A percentile compares a stretch with the other conserved stretches of the same genome.
Evolutionary conservation across 2,888 invertebrate species (phyloP).

Genomic region (Tricholauxania praeusta): DNA sequence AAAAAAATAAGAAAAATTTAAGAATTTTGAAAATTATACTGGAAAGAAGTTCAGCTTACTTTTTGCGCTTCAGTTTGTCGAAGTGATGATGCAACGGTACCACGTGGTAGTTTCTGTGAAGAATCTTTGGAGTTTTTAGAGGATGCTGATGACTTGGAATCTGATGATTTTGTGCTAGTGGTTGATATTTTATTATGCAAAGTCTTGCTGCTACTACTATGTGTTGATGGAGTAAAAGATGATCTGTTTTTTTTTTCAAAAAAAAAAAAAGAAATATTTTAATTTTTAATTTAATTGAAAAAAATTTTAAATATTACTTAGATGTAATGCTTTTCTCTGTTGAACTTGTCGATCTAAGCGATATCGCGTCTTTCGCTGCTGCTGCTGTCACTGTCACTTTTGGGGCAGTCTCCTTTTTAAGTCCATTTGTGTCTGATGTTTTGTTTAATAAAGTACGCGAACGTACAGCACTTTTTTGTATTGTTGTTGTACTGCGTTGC

Average conservation of each 20-base stretch:
- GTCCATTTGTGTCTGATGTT: constrained; percentile 27
- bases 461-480: constrained; percentile 26
- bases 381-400: too few relatives aligned
- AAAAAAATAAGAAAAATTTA: constrained; percentile 20
- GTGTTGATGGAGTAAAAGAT: constrained; percentile 14
- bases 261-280: not conserved
- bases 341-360: constrained; percentile 43
- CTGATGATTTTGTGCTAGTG: not conserved
- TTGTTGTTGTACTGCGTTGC: constrained; percentile 45
- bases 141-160: not conserved
- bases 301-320: constrained; percentile 35
- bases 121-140: constrained; percentile 38
- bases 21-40: not conserved
- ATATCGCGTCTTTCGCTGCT: constrained; percentile 29
- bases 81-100: constrained; percentile 51
- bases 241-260: constrained; percentile 8
- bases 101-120: constrained; percentile 37
- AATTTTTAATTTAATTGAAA: not conserved
- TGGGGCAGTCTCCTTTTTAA: constrained; percentile 12
- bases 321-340: constrained; percentile 41
- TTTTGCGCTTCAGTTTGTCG: constrained; percentile 59
- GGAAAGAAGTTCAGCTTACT: constrained; percentile 49
- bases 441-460: constrained; percentile 19
- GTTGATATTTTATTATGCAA: constrained; percentile 22
- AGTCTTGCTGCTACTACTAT: constrained; percentile 28